A percentile compares a stretch with the other conserved stretches of the same genome.
Evolutionary conservation across 2,113 vertebrate species (phyloP).

Genomic region (Alces alces): DNA sequence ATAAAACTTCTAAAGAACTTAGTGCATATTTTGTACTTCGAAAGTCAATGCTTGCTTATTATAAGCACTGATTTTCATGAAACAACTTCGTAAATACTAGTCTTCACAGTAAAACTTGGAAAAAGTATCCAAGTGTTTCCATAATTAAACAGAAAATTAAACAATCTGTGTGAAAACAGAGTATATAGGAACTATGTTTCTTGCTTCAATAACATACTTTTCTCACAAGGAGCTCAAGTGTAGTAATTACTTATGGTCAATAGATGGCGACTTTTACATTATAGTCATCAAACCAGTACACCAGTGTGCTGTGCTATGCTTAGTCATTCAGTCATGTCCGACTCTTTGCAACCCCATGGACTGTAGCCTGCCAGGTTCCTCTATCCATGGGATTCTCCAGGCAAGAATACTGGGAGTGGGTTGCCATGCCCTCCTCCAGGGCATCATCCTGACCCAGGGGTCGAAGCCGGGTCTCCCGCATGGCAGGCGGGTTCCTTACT

Average conservation of each 20-base stretch:
- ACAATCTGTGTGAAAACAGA: not conserved
- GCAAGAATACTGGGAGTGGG: not conserved
- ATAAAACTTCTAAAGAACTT: constrained; percentile 5
- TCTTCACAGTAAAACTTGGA: not conserved
- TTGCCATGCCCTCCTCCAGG: not conserved
- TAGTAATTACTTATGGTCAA: constrained; percentile 31
- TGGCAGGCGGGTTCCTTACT: not conserved
- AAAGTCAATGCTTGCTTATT: not conserved
- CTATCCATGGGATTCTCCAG: not conserved
- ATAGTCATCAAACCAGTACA: not conserved
- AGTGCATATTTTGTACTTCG: not conserved
- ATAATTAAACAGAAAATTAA: not conserved
- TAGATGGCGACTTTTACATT: constrained; percentile 59
- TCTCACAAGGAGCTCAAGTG: not conserved
- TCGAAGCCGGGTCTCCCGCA: not conserved
- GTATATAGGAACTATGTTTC: not conserved
- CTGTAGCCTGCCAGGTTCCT: not conserved
- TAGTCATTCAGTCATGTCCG: not conserved
- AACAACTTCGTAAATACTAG: not conserved
- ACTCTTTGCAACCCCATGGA: not conserved
- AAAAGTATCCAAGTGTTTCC: not conserved
- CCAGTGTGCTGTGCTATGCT: not conserved
- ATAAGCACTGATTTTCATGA: not conserved
- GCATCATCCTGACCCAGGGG: not conserved
- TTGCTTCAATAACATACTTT: not conserved